Evolutionary conservation across 2,113 vertebrate species (phyloP), one percentile per base, ranked within the genome.

Genomic region (Circaetus gallicus): DNA sequence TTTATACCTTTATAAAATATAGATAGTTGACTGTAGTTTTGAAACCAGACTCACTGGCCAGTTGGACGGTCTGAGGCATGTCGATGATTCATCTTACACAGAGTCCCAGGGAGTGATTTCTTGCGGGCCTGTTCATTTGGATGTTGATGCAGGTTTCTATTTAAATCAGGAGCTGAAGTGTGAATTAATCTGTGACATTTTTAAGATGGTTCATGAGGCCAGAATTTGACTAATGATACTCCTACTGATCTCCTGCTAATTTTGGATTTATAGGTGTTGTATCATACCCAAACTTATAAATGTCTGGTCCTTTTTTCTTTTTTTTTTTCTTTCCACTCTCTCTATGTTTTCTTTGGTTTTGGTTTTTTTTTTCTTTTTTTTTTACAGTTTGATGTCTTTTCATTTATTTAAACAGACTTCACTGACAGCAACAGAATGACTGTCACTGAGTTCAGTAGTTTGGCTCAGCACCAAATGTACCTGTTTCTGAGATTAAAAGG

Each of bases 181-280:
- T 97, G 96, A 97, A 96, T 97, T 93, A 95, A 90, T 97, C 93
- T 95, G 86, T 97, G 97, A 97, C 96, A 96, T 96, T 97, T 97
- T 97, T 96, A 95, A 97, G 95, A 96, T 87, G 82, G 94, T 91
- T 95, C 5, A 7, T 36, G 94, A 92, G 70, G 89, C 95, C 96
- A 97, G 95, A 91, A 90, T 96, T 96, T 97, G 86, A 95, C 82
- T 93, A 94, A 93, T 93, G 95, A 95, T 97, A 90, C 79, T 95
- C 66, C 8, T 91, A 90, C 69, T 93, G 93, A 96, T 96, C 34
- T 70, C 76, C 65, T 95, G 86, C 90, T 97, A 97, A 94, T 95
- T 97, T 97, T 97, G 89, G 86, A 89, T 93, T 97, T 96, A 96
- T 74, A 94, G 86, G 86, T 90, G 43, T 74, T 92, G 69, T 94